Evolutionary conservation across 2,888 invertebrate species (phyloP), one percentile per base, ranked within the genome.

Genomic region (Trichopoda pennipes): DNA sequence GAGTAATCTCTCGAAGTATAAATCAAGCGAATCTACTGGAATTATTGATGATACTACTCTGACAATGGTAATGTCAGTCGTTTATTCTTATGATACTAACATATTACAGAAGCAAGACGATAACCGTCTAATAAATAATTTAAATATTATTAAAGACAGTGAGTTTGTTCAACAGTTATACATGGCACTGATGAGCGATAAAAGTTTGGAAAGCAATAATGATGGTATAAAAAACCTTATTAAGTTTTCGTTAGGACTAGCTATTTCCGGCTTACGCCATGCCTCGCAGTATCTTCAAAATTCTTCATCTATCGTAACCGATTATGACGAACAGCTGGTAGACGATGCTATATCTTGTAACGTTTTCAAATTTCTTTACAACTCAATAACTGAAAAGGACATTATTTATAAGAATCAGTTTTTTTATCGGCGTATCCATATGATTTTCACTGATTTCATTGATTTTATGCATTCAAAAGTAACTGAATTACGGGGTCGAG

Each of bases 381-480:
- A 94, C 76, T 93, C 94, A 17, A 92, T 98, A 35, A 92, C 97
- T 28, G 94, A 94, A 17, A 94, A 94, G 76, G 93, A 94, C 38
- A 92, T 92, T 38, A 93, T 97, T 76, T 94, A 93, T 85, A 93
- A 93, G 80, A 94, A 95, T 90, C 96, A 97, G 90, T 97, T 97
- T 89, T 95, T 97, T 88, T 93, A 96, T 86, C 93, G 96, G 23
- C 93, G 96, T 56, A 92, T 98, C 58, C 98, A 99, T 91, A 93
- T 94, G 17, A 92, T 98, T 10, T 93, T 98, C 69, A 96, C 97
- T 0, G 98, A 98, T 91, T 98, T 99, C 87, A 96, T 99, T 61
- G 95, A 96, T 83, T 93, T 96, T 72, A 96, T 98, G 96, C 98
- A 98, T 70, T 93, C 97, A 61, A 98, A 98, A 85, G 94, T 96